Base-by-base conservation (phyloP, 2,113 vertebrate species). In the Paramormyrops kingsleyae region DNA sequence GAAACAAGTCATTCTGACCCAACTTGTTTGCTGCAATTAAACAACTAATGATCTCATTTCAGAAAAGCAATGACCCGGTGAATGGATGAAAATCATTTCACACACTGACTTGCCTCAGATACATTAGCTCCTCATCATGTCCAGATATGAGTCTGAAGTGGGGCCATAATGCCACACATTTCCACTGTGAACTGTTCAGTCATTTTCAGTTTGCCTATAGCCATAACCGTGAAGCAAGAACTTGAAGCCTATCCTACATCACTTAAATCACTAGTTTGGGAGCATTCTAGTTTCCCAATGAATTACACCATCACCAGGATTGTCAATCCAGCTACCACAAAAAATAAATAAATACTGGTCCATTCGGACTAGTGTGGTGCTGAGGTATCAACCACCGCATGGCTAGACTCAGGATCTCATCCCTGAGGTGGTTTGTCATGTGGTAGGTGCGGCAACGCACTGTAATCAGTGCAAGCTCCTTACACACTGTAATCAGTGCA, bases 1-100 rank as follows among this genome's bases (percentile, higher is more conserved):
- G 4, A 19, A n/a, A 52, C 49, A 53, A 9, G 84, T 87, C 88
- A 17, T 70, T 56, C 44, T 90, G 91, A 94, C 92, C 92, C 91
- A 88, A 47, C 46, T 59, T 17, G 50, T 52, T 88, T 44, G 88
- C 94, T 92, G 39, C 39, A n/a, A 15, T 44, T 21, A 46, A 91
- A 92, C 46, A 83, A 91, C 91, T 80, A 17, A 80, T 92, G 92
- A 93, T 87, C 87, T 90, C 89, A 93, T 86, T 24, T 44, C 13
- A 53, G 49, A 50, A 86, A 53, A 52, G 85, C 44, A 83, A 24
- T 19, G 10, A 47, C 39, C 9, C 5, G 17, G 50, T 50, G 49
- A 17, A 84, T 5, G 35, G 49, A 27, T 39, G 31, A 31, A 56
- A 52, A 39, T 59, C n/a, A 17, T 56, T 19, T 83, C 44, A 52